phyloP scores from a whole-genome alignment of 37 sponge, comb jelly and placozoan genomes.

The Dysidea cf. avara region DNA sequence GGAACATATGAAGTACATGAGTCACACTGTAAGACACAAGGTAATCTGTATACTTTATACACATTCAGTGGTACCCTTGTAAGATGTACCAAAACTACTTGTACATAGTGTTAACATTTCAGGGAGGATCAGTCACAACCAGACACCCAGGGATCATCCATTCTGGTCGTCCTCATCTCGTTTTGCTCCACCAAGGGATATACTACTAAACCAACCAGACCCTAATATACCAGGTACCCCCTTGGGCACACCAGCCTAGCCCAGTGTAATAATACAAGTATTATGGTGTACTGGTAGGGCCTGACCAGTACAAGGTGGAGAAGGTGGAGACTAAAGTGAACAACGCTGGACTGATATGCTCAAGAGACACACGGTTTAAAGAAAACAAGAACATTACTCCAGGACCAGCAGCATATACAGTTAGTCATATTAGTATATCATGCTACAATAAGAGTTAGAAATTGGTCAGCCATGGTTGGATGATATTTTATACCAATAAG shows the following conservation, averaged over 20 bases:
- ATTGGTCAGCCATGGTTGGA: too few species aligned
- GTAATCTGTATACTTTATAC: constrained; percentile 40
- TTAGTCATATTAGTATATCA: not conserved
- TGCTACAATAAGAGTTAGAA: too few species aligned
- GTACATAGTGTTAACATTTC: not conserved
- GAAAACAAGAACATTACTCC: constrained; percentile 31
- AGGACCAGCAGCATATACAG: constrained; percentile 78
- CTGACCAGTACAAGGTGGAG: constrained; percentile 68
- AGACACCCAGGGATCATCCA: constrained; percentile 16
- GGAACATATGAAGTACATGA: constrained; percentile 84
- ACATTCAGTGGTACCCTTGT: too few species aligned
- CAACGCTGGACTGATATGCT: constrained; percentile 32
- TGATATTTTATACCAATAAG: too few species aligned
- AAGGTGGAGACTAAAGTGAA: not conserved
- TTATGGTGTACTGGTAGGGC: constrained; percentile 43
- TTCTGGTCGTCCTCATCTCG: constrained; percentile 76
- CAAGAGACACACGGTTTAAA: constrained; percentile 56
- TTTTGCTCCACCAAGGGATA: constrained; percentile 72
- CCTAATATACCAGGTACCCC: constrained; percentile 70
- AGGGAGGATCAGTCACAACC: constrained; percentile 11
- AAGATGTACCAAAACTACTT: too few species aligned
- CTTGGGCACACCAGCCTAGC: too few species aligned
- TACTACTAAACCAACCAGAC: constrained; percentile 70
- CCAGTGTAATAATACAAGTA: not conserved
- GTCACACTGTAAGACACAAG: constrained; percentile 61